phyloP scores from a whole-genome alignment of 2,797 vertebrate species.

The Lagodon rhomboides region DNA sequence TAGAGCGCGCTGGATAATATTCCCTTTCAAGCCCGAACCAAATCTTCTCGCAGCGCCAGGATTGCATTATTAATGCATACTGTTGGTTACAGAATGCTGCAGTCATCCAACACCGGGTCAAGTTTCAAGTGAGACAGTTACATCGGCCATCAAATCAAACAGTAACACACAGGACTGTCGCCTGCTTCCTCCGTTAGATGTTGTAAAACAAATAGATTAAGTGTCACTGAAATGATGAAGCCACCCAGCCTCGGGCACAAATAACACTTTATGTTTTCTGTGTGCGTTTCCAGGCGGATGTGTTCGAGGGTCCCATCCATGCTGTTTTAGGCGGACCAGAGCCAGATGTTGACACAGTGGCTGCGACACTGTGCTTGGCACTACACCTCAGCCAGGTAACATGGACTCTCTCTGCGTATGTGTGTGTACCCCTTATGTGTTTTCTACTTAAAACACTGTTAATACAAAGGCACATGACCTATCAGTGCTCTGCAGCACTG shows the following conservation, averaged over 20 bases:
- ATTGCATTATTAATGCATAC: conserved; percentile 72
- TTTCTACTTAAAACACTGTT: not conserved
- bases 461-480: not conserved
- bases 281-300: conserved; percentile 85
- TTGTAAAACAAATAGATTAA: conserved; percentile 26
- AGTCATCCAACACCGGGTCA: conserved; percentile 53
- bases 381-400: conserved; percentile 93
- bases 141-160: conserved; percentile 38
- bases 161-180: conserved; percentile 2
- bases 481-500: not conserved
- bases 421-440: not conserved
- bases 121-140: conserved; percentile 25
- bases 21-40: conserved; percentile 28
- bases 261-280: conserved; percentile 26
- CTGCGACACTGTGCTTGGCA: conserved; percentile 91
- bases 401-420: not conserved
- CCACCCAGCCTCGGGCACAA: not conserved
- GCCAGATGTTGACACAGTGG: conserved; percentile 91
- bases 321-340: conserved; percentile 91
- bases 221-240: conserved; percentile 5
- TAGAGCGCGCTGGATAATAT: conserved; percentile 7
- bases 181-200: conserved; percentile 20
- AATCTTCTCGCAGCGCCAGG: conserved; percentile 31
- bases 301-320: conserved; percentile 85
- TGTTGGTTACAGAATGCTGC: conserved; percentile 62